Base-by-base conservation (phyloP, 2,797 vertebrate species). In the Parotocinclus haroldoi region DNA sequence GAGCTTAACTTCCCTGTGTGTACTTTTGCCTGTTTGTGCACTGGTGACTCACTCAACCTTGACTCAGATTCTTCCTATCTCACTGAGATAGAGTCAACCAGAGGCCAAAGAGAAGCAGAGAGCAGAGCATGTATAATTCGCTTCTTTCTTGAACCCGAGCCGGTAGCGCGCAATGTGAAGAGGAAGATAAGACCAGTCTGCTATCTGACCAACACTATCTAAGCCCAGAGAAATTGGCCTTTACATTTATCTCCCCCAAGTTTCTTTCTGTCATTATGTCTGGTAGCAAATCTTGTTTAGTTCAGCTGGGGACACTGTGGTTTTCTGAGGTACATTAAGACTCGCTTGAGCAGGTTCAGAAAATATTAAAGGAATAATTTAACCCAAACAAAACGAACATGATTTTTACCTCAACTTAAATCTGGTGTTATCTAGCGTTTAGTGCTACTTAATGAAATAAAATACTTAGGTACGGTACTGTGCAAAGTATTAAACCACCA, bases 1-100 rank as follows among this genome's bases (percentile, higher is more conserved):
- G 39, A 10, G 46, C 27, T 37, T 58, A 37, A 13, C 40, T 27
- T 57, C 55, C 48, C 38, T 66, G 36, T 66, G 39, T 59, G 65
- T 60, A 49, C 74, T 63, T 64, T 69, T 69, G 63, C 73, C 62
- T 72, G 68, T 72, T 71, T 71, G 70, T 65, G 64, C 38, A 73
- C 38, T 73, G 75, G 66, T 79, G 76, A 83, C 66, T 76, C 72
- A 78, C 63, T 85, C 72, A 81, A 78, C 77, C 72, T 73, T 79
- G 18, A 77, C 68, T 81, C 38, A 67, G 50, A 49, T 78, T 68
- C 16, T 64, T 69, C 66, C 46, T 71, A 68, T 78, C 61, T 66
- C 46, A 70, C 78, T 57, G 13, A 13, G 52, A 85, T 74, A 84
- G 69, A 77, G 61, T 71, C 71, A 82, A 82, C 67, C 71, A 73